These are phyloP conservation scores for Pachymerium ferrugineum DNA, from an alignment of 2,888 invertebrate genomes.

Conservation along the genomic window DNA sequence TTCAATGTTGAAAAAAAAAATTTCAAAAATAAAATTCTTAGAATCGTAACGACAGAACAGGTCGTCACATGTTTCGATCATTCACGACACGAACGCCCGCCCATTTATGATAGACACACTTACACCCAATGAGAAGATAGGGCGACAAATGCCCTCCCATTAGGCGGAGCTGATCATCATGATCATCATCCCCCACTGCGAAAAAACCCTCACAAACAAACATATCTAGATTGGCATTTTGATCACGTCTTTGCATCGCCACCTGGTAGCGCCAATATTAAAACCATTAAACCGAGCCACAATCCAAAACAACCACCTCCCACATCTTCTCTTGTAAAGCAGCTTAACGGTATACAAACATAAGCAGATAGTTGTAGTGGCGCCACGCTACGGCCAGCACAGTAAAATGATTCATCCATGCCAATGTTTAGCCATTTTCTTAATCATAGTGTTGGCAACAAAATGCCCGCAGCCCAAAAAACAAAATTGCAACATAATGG, in stretches of 20 bases:
- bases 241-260: neutral
- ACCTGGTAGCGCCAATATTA: neutral
- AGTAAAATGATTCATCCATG: slow-evolving; percentile 16
- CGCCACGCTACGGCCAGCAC: neutral
- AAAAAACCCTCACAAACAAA: neutral
- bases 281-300: no score
- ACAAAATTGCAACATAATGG: slow-evolving; percentile 21
- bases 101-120: neutral
- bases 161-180: neutral
- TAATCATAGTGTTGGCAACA: slow-evolving; percentile 14
- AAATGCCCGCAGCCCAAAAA: neutral
- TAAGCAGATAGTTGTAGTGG: neutral
- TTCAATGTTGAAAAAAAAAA: no score
- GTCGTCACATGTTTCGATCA: no score
- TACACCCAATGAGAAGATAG: neutral
- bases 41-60: no score
- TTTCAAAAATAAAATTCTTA: no score
- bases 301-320: no score
- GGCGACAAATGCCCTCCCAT: neutral
- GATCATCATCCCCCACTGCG: neutral
- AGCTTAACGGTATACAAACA: no score
- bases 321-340: no score
- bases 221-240: no score
- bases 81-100: slow-evolving; percentile 7
- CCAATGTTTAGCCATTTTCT: slow-evolving; percentile 21